Percentiles rank a stretch among this genome's conserved stretches.
These are phyloP conservation scores for Serripes groenlandicus DNA, from an alignment of 2,888 invertebrate species.

Conservation along the genomic window DNA sequence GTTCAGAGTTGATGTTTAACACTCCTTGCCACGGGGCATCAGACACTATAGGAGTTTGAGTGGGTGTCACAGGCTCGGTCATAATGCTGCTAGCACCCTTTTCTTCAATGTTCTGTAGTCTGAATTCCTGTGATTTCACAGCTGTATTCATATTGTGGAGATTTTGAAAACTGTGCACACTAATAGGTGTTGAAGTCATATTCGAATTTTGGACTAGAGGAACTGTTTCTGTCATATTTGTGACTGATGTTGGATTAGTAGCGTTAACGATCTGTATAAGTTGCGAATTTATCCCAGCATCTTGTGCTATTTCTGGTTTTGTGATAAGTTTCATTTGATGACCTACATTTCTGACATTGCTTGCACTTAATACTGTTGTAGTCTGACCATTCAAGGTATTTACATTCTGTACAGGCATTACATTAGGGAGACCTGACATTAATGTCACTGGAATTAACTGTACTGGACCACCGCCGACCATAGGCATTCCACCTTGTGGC, in stretches of 20 bases:
- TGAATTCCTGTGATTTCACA: background rate
- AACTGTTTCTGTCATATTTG: background rate
- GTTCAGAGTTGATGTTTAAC: slow-evolving; percentile 61
- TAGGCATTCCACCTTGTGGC: background rate
- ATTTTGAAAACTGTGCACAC: background rate
- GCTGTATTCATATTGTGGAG: background rate
- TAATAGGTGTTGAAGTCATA: background rate
- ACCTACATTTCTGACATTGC: background rate
- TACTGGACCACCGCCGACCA: background rate
- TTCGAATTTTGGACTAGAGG: background rate
- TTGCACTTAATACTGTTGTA: slow-evolving; percentile 5
- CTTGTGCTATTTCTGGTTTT: background rate
- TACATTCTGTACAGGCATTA: background rate
- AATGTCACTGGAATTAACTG: slow-evolving; percentile 19
- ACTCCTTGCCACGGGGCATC: slow-evolving; percentile 62
- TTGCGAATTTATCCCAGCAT: background rate
- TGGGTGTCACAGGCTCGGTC: slow-evolving; percentile 7
- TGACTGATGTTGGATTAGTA: background rate
- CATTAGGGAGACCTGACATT: background rate
- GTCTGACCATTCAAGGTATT: background rate
- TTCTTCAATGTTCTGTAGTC: slow-evolving; percentile 29
- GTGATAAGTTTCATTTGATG: background rate
- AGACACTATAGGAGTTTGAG: slow-evolving; percentile 47
- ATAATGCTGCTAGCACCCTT: slow-evolving; percentile 41
- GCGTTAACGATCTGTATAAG: background rate